A percentile compares a stretch with the other conserved stretches of the same genome.
Conservation (phyloP, 1,140 invertebrate species). For the Drosophila asahinai region DNA sequence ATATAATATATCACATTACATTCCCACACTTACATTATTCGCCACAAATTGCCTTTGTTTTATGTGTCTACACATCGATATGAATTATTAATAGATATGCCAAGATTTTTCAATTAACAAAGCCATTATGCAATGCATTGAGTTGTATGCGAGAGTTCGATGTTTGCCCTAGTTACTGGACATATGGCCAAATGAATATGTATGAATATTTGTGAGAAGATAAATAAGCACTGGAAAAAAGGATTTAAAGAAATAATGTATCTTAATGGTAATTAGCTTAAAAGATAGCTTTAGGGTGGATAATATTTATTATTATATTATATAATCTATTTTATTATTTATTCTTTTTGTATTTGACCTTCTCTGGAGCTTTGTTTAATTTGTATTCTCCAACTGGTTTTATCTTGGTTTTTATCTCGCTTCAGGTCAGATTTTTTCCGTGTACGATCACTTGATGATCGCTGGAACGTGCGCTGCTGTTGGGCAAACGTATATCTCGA, state of each 20-base stretch:
- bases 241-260: no score
- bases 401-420: neutral
- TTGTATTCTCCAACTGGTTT: neutral
- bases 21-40: slow-evolving; percentile 2
- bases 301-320: neutral
- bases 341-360: neutral
- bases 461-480: slow-evolving; percentile 29
- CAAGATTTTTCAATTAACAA: slow-evolving; percentile 47
- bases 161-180: slow-evolving; percentile 42
- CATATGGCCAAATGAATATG: slow-evolving; percentile 30
- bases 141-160: slow-evolving; percentile 32
- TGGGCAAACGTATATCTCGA: slow-evolving; percentile 9
- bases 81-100: slow-evolving; percentile 36
- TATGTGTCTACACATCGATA: slow-evolving; percentile 1
- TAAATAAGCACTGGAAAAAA: slow-evolving; percentile 1
- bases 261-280: no score
- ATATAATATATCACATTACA: slow-evolving; percentile 13
- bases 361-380: neutral
- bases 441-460: slow-evolving; percentile 18
- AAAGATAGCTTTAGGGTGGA: no score
- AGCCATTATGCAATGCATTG: slow-evolving; percentile 49
- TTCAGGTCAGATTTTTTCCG: neutral
- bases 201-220: slow-evolving; percentile 11
- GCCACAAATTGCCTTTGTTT: slow-evolving; percentile 1
- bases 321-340: neutral